Evolutionary conservation across 2,113 vertebrate genomes (phyloP), one percentile per base, ranked within the genome.

Genomic region (Zapornia atra): DNA sequence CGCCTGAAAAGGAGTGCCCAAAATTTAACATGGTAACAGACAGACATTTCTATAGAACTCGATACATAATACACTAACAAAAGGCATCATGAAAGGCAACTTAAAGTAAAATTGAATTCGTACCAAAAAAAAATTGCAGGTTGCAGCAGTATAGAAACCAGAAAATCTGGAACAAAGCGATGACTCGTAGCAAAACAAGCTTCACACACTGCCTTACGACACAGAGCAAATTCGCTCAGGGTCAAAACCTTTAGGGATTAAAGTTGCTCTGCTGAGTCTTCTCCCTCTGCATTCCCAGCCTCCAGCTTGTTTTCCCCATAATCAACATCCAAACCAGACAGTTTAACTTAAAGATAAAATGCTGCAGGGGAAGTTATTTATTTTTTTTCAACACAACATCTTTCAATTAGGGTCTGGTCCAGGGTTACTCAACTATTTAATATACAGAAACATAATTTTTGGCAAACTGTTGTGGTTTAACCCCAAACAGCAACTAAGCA

Each of bases 121-220:
- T 42, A 66, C 36, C 1, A 77, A 46, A 81, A 92, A 84, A 82
- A 51, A 20, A 18, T 1, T 76, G 88, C 95, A 78, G 34, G 48
- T 61, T 86, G 72, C 3, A 1, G 86, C 82, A 88, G 72, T 17
- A 94, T 0, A 57, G 76, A 66, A 96, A 96, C 79, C 79, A 96
- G 94, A 96, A 96, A 94, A 57, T 93, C 95, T 66, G 87, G 91
- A 96, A 96, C 88, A 94, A 92, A 96, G 82, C 0, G 1, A 83
- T 75, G 90, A 94, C 56, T 93, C 9, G 33, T 75, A 61, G 83
- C 82, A 88, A 78, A 83, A 48, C 15, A 70, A 92, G 57, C 80
- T 61, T 90, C 60, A 42, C 46, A 33, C 11, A 1, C 63, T 73
- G 54, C 70, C 63, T 93, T 59, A 77, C 16, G 1, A 88, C 83